phyloP scores from a whole-genome alignment of 2,113 vertebrate genomes.

The Cyanistes caeruleus region DNA sequence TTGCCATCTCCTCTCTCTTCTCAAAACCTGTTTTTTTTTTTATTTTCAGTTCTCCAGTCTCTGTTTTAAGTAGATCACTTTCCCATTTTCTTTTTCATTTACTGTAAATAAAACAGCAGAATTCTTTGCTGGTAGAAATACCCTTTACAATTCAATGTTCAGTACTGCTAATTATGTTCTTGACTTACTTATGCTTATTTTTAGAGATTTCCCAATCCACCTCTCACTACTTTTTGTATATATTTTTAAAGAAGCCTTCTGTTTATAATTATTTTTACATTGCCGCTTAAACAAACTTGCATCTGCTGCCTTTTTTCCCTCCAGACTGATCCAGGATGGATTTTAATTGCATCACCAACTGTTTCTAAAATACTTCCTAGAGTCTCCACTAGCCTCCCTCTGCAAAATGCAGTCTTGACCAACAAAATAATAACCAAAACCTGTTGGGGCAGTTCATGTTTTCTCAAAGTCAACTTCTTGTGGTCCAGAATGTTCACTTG shows the following conservation, averaged over 20 bases:
- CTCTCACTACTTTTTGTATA: background rate
- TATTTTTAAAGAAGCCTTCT: slow-evolving; percentile 36
- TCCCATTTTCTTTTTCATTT: background rate
- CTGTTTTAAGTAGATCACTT: background rate
- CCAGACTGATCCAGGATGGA: slow-evolving; percentile 10
- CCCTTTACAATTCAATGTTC: background rate
- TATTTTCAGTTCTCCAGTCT: background rate
- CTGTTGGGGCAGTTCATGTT: background rate
- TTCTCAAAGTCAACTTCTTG: slow-evolving; percentile 45
- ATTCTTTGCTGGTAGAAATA: slow-evolving; percentile 6
- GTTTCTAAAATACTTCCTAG: slow-evolving; percentile 18
- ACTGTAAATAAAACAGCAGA: background rate
- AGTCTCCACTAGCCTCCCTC: background rate
- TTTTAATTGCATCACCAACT: slow-evolving; percentile 60
- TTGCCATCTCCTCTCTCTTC: background rate
- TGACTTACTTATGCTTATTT: slow-evolving; percentile 35
- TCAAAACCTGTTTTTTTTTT: background rate
- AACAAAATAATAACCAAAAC: slow-evolving; percentile 38
- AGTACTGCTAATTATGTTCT: slow-evolving; percentile 9
- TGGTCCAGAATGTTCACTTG: slow-evolving; percentile 18
- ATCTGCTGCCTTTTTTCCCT: slow-evolving; percentile 20
- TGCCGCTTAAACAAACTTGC: slow-evolving; percentile 31
- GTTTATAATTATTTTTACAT: slow-evolving; percentile 57
- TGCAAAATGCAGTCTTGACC: slow-evolving; percentile 28
- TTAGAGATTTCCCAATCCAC: slow-evolving; percentile 27